These are phyloP conservation scores for Cistogaster globosa DNA, from an alignment of 2,888 invertebrate species.

Conservation along the genomic window DNA sequence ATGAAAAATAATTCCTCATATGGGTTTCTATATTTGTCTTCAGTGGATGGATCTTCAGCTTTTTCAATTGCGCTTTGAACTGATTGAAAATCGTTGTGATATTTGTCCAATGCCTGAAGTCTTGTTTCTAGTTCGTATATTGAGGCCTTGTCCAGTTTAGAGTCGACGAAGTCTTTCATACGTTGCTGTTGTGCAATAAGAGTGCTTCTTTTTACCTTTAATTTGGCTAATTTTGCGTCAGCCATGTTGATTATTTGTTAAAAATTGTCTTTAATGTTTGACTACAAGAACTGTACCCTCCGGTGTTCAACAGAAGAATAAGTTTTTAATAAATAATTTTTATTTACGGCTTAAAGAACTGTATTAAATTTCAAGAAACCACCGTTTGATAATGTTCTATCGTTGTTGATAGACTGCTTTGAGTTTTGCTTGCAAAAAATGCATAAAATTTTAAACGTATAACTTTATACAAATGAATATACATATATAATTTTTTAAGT, in stretches of 20 bases:
- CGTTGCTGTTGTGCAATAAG: constrained; percentile 39
- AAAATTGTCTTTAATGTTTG: background rate
- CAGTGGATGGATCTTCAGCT: background rate
- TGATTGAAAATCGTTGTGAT: constrained; percentile 9
- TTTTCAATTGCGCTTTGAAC: constrained; percentile 6
- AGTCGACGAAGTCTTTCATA: constrained; percentile 23
- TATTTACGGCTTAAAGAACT: background rate
- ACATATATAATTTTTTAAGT: background rate
- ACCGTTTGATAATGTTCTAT: background rate
- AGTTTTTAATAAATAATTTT: background rate
- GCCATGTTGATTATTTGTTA: constrained; percentile 24
- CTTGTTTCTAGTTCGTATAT: constrained; percentile 22
- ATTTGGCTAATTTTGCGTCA: constrained; percentile 35
- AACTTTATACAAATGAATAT: no score
- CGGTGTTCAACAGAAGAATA: background rate
- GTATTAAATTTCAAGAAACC: background rate
- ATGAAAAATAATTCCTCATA: constrained; percentile 10
- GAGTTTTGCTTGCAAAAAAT: no score
- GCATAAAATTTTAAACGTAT: no score
- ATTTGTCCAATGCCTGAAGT: constrained; percentile 11
- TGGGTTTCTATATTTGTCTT: background rate
- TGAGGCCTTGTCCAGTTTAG: constrained; percentile 17
- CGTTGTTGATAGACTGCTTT: constrained; percentile 1
- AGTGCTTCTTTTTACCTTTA: constrained; percentile 22
- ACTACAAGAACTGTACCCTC: background rate